These are phyloP conservation scores for Tringa solitaria DNA, from an alignment of 2,113 vertebrate genomes.

Conservation along the genomic window DNA sequence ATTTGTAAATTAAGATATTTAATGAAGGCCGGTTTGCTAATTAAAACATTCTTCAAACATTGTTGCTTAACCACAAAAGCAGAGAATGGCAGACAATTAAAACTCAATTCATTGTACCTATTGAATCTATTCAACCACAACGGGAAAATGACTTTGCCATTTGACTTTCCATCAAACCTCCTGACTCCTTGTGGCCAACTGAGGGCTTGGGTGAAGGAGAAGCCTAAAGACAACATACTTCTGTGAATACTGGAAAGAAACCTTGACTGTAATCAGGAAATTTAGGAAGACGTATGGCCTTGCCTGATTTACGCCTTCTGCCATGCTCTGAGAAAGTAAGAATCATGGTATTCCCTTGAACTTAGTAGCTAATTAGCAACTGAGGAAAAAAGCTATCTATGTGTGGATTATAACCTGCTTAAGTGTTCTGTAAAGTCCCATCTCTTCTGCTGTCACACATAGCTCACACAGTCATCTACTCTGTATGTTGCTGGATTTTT, in stretches of 20 bases:
- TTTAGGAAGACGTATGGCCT: not conserved
- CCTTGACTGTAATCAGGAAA: not conserved
- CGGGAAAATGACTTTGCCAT: not conserved
- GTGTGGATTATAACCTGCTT: not conserved
- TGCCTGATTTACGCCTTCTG: not conserved
- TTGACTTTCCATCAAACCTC: not conserved
- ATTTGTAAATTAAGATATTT: conserved; percentile 6
- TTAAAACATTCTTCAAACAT: conserved; percentile 10
- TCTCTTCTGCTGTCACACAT: not conserved
- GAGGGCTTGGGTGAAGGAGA: not conserved
- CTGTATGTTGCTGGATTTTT: not conserved
- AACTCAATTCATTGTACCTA: not conserved
- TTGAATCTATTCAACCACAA: not conserved
- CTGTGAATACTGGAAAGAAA: not conserved
- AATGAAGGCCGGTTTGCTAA: not conserved
- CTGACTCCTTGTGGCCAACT: not conserved
- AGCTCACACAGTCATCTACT: not conserved
- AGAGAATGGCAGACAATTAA: not conserved
- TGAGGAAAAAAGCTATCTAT: not conserved
- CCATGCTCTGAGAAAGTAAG: not conserved
- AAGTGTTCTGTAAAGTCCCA: not conserved
- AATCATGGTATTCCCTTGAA: not conserved
- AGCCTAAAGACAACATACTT: not conserved
- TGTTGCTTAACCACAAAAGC: not conserved
- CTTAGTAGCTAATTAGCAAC: not conserved